A percentile compares a stretch with the other conserved stretches of the same genome.
Evolutionary conservation across 2,797 vertebrate genomes (phyloP).

Genomic region (Euthynnus affinis): DNA sequence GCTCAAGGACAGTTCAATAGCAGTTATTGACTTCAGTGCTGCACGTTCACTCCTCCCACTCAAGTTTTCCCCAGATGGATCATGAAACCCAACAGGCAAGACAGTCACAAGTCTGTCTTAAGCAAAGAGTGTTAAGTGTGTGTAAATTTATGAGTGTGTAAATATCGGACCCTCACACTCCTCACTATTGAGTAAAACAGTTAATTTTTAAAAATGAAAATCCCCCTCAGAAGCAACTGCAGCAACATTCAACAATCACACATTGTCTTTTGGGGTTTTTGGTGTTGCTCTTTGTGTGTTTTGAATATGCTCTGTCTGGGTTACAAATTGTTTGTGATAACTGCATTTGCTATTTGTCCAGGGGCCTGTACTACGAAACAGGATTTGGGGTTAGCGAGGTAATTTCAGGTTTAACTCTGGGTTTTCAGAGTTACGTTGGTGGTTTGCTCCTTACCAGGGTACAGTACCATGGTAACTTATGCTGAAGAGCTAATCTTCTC

Average conservation of each 20-base stretch:
- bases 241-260: not conserved
- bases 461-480: too few relatives aligned
- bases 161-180: not conserved
- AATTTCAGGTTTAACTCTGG: too few relatives aligned
- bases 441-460: too few relatives aligned
- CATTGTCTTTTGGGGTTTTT: not conserved
- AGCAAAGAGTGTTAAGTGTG: not conserved
- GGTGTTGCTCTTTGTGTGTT: too few relatives aligned
- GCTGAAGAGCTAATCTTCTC: too few relatives aligned
- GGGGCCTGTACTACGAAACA: too few relatives aligned
- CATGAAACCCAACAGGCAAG: slow-evolving; percentile 9
- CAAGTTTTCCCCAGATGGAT: slow-evolving; percentile 13
- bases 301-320: too few relatives aligned
- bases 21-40: slow-evolving; percentile 42
- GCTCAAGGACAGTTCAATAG: slow-evolving; percentile 62
- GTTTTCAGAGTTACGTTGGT: too few relatives aligned
- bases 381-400: too few relatives aligned
- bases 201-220: not conserved
- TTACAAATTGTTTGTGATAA: too few relatives aligned
- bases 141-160: not conserved
- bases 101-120: not conserved
- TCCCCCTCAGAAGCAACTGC: not conserved
- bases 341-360: too few relatives aligned
- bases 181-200: not conserved
- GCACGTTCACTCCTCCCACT: slow-evolving; percentile 5